Evolutionary conservation across 2,113 vertebrate species (phyloP).

Genomic region (Jaculus jaculus): DNA sequence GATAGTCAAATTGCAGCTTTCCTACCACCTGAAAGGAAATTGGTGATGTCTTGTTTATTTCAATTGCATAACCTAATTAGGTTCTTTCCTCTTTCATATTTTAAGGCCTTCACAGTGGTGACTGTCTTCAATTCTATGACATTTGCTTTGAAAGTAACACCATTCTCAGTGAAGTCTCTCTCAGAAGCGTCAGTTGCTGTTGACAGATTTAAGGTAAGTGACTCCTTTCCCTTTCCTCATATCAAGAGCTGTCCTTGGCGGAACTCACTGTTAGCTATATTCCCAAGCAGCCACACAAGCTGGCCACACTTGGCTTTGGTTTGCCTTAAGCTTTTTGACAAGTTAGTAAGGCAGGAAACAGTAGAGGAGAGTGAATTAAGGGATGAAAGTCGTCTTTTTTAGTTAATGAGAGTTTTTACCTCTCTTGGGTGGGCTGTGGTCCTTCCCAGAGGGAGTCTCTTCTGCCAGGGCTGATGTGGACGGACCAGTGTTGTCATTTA

Average conservation of each 20-base stretch:
- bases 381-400: background rate
- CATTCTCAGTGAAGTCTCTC: slow-evolving; percentile 94
- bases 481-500: background rate
- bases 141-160: slow-evolving; percentile 96
- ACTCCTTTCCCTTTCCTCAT: background rate
- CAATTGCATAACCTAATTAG: background rate
- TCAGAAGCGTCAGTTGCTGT: slow-evolving; percentile 93
- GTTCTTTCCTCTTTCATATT: slow-evolving; percentile 39
- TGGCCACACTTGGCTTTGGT: background rate
- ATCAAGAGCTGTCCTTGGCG: background rate
- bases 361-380: background rate
- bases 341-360: background rate
- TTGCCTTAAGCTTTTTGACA: background rate
- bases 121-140: slow-evolving; percentile 98
- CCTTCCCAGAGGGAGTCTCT: background rate
- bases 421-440: background rate
- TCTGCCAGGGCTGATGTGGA: background rate
- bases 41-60: background rate
- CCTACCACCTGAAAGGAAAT: background rate
- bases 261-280: background rate
- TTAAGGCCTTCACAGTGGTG: slow-evolving; percentile 95
- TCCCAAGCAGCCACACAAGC: background rate
- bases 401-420: background rate
- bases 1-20: background rate
- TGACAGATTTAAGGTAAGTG: slow-evolving; percentile 93